phyloP scores from a whole-genome alignment of 2,113 vertebrate species.

The Microtus pennsylvanicus region DNA sequence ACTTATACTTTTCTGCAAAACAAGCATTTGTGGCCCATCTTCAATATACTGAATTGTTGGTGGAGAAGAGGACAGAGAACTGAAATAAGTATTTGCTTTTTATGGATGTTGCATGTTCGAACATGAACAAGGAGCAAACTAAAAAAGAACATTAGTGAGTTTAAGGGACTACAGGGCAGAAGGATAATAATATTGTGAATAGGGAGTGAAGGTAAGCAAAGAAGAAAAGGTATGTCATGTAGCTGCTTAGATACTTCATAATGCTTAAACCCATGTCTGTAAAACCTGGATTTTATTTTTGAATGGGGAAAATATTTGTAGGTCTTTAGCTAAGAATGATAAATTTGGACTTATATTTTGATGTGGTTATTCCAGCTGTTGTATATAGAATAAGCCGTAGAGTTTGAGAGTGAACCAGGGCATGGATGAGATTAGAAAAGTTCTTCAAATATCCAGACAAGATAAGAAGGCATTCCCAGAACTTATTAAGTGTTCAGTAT shows the following conservation, averaged over 20 bases:
- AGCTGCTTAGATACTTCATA: neutral
- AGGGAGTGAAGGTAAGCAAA: neutral
- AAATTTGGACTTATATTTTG: neutral
- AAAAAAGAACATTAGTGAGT: neutral
- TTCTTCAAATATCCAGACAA: neutral
- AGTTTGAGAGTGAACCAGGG: neutral
- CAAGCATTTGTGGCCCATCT: neutral
- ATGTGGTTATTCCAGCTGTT: neutral
- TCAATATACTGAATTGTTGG: neutral
- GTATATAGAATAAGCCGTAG: neutral
- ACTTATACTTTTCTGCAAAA: neutral
- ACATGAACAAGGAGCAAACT: too few relatives aligned
- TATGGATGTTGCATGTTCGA: neutral
- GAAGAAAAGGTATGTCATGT: neutral
- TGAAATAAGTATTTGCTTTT: neutral
- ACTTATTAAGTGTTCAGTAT: neutral
- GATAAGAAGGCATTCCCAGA: neutral
- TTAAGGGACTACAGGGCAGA: neutral
- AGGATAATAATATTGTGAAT: neutral
- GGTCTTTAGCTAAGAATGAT: neutral
- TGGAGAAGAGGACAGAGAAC: neutral
- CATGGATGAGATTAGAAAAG: neutral
- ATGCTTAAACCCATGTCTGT: neutral
- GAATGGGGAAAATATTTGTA: neutral
- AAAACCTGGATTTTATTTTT: neutral